Conservation (phyloP, 2,113 vertebrate species). For the Cygnus buccinator region DNA sequence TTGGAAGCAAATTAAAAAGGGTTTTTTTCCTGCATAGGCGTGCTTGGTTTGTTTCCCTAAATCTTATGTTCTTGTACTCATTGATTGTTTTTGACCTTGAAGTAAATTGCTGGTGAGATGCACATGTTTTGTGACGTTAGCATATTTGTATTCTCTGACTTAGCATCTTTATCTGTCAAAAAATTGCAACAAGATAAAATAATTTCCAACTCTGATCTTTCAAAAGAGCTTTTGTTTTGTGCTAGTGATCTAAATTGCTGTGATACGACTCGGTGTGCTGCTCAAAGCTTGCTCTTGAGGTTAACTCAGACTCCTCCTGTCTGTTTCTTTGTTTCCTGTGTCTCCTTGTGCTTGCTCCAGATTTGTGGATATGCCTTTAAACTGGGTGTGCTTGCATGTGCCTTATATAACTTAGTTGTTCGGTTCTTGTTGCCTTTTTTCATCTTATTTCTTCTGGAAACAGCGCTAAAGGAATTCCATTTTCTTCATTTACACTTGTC, state of each 20-base stretch:
- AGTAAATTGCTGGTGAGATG: background rate
- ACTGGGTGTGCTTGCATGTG: background rate
- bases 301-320: background rate
- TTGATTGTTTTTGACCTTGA: background rate
- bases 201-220: background rate
- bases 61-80: background rate
- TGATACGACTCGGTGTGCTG: background rate
- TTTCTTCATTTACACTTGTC: constrained; percentile 20
- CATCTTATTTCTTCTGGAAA: background rate
- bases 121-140: background rate
- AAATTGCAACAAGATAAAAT: background rate
- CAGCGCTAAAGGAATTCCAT: background rate
- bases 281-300: background rate
- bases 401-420: background rate
- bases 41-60: background rate
- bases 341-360: background rate
- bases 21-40: background rate
- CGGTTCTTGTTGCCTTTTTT: background rate
- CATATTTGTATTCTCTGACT: background rate
- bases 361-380: background rate
- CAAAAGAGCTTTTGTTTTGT: background rate
- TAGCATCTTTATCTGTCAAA: background rate
- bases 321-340: background rate
- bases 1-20: background rate
- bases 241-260: background rate